These are phyloP conservation scores for Hestina assimilis DNA, from an alignment of 1,140 invertebrate genomes.

Conservation along the genomic window DNA sequence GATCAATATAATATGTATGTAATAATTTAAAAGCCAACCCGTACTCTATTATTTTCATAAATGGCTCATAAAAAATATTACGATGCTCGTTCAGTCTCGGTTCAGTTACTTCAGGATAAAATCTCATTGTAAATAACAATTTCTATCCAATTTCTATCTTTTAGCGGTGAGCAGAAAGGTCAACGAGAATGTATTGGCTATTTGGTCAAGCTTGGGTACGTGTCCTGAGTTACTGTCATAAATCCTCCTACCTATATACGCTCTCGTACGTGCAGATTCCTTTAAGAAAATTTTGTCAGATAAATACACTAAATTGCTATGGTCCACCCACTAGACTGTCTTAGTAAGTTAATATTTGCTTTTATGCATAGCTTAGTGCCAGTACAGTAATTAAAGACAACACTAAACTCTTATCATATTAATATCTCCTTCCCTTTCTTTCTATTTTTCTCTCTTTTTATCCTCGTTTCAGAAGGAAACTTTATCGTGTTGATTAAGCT, in stretches of 20 bases:
- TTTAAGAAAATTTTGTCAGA: background rate
- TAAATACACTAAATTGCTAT: background rate
- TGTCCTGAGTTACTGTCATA: constrained; percentile 8
- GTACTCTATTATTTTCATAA: constrained; percentile 3
- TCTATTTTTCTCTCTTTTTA: too few relatives aligned
- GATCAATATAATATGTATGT: background rate
- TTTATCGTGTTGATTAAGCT: too few relatives aligned
- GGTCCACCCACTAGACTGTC: background rate
- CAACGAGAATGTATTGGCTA: constrained; percentile 46
- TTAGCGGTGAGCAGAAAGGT: constrained; percentile 19
- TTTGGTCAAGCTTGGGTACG: constrained; percentile 33
- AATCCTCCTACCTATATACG: background rate
- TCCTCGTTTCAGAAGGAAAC: too few relatives aligned
- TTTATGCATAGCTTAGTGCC: constrained; percentile 4
- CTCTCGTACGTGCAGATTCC: background rate
- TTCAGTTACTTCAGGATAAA: background rate
- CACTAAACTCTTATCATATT: too few relatives aligned
- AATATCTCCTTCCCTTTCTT: too few relatives aligned
- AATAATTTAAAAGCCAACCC: too few relatives aligned
- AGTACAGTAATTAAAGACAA: too few relatives aligned
- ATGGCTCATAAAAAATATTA: constrained; percentile 4
- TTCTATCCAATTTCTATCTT: constrained; percentile 12
- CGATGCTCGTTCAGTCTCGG: background rate
- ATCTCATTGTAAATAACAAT: constrained; percentile 15
- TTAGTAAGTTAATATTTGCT: background rate